Evolutionary conservation across 2,113 vertebrate species (phyloP), one percentile per base, ranked within the genome.

Genomic region (Gadus macrocephalus): DNA sequence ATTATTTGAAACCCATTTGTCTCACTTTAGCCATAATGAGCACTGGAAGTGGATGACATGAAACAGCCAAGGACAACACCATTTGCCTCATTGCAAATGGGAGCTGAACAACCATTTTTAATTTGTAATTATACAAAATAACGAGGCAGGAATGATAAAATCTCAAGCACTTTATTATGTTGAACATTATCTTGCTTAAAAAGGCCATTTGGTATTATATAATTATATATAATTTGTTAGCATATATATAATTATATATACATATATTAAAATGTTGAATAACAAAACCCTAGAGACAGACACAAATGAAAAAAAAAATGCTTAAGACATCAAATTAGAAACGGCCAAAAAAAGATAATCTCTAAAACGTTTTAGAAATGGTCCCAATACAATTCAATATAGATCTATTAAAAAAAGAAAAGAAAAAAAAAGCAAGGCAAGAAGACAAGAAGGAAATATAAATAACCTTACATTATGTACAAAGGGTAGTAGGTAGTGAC

Each of bases 191-290:
- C 86, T 88, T 91, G 88, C 81, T 91, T 90, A 91, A 83, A 91
- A 91, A 92, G 88, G 89, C 88, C 86, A 80, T 91, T 83, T 76
- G 87, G 89, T 89, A 88, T 90, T 88, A 91, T 92, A 92, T 92
- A 91, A 91, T 91, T 92, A 91, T 91, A 91, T 91, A 90, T 91
- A 88, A 86, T 90, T 91, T 58, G 5, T 88, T 83, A 83, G 84
- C 78, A 87, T 91, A 90, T 90, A 92, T 92, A 92, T 92, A 91
- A 90, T 90, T 90, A 91, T 91, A 91, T 90, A 90, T 82, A 90
- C 81, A 92, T 85, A 90, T 90, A 87, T 91, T 90, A 87, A 90
- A 88, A 87, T 88, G 82, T 88, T 89, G 87, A 91, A 91, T 90
- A 93, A 90, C 84, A 90, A 87, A 89, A 89, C 79, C 86, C 83